Conservation (phyloP, 2,888 invertebrate genomes). For the Eledona agricola region DNA sequence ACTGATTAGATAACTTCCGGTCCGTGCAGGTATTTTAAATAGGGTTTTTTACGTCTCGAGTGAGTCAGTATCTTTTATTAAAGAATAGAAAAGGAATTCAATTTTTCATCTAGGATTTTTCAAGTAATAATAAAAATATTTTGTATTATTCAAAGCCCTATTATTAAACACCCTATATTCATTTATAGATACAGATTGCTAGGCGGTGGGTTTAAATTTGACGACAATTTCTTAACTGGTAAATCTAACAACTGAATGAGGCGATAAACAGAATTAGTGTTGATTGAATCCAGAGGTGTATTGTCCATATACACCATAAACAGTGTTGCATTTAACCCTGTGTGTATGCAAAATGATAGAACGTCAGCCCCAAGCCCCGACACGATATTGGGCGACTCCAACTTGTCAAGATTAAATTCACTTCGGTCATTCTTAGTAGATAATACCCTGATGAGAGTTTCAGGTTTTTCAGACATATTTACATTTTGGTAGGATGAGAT, state of each 20-base stretch:
- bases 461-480: slow-evolving; percentile 41
- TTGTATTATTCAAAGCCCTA: too few relatives aligned
- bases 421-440: slow-evolving; percentile 39
- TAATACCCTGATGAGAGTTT: slow-evolving; percentile 51
- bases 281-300: slow-evolving; percentile 56
- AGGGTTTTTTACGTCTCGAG: too few relatives aligned
- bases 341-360: slow-evolving; percentile 54
- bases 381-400: slow-evolving; percentile 58
- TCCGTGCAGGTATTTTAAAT: too few relatives aligned
- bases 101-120: too few relatives aligned
- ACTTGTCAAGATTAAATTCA: slow-evolving; percentile 43
- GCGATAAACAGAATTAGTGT: slow-evolving; percentile 52
- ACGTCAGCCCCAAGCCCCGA: slow-evolving; percentile 57
- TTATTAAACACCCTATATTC: too few relatives aligned
- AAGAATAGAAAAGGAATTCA: too few relatives aligned
- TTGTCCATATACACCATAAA: slow-evolving; percentile 56
- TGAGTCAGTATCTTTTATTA: too few relatives aligned
- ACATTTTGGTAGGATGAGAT: slow-evolving; percentile 51
- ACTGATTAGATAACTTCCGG: too few relatives aligned
- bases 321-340: slow-evolving; percentile 48
- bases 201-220: slow-evolving; percentile 12
- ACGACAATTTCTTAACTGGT: slow-evolving; percentile 31
- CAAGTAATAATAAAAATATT: too few relatives aligned
- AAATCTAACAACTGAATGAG: slow-evolving; percentile 44
- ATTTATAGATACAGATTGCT: slow-evolving; percentile 32